Percentiles rank a stretch among this genome's conserved stretches.
These are phyloP conservation scores for Adelges cooleyi DNA, from an alignment of 1,140 invertebrate genomes.

Conservation along the genomic window DNA sequence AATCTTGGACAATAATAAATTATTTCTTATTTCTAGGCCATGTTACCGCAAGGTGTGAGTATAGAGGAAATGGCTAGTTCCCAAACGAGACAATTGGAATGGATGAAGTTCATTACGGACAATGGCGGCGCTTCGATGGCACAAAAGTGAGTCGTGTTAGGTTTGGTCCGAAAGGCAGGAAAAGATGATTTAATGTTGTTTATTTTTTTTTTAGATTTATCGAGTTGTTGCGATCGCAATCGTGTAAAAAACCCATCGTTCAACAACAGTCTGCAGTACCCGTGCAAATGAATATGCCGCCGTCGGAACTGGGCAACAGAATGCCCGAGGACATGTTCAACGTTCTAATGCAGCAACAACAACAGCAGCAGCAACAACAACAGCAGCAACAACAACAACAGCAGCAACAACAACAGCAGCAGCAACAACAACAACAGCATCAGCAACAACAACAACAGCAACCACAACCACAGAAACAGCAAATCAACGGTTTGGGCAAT, in stretches of 20 bases:
- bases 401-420: no score
- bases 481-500: conserved; percentile 17
- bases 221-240: conserved; percentile 2
- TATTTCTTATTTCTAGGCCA: conserved; percentile 35
- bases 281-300: conserved; percentile 23
- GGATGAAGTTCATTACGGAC: conserved; percentile 40
- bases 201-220: conserved; percentile 13
- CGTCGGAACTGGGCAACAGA: conserved; percentile 11
- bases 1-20: not conserved
- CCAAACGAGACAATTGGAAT: conserved; percentile 35
- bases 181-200: not conserved
- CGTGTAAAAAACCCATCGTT: conserved; percentile 2
- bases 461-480: conserved; percentile 12
- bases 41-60: conserved; percentile 37
- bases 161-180: no score
- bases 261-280: conserved; percentile 6
- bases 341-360: conserved; percentile 13
- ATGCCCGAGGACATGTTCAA: conserved; percentile 20
- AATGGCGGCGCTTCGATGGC: conserved; percentile 35
- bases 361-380: conserved; percentile 11
- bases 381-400: no score
- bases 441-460: not conserved
- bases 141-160: conserved; percentile 9
- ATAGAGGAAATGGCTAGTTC: conserved; percentile 38
- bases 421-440: conserved; percentile 6